Base-by-base conservation (phyloP, 2,888 invertebrate genomes). In the Drosophila hamatofila region DNA sequence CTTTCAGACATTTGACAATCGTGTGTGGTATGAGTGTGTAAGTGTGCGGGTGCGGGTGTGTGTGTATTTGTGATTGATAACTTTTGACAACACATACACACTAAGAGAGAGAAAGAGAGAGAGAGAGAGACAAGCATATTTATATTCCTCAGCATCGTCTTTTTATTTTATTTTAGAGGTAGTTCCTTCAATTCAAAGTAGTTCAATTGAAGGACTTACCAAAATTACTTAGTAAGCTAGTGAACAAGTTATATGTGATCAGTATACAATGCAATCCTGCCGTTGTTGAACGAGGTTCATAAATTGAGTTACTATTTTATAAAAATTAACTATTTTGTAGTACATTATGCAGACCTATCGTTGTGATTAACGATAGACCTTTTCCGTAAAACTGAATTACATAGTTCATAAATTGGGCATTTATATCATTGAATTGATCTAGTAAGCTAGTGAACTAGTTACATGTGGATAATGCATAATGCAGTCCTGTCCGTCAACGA, bases 1-100 rank as follows among this genome's bases (percentile, higher is more conserved):
- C 67, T 76, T 65, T 66, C 67, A 84, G 84, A 78, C 83, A 76
- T 72, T 87, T 89, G 83, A 66, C 85, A 82, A 27, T 35, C 42
- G 14, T 30, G 25, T 54, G 25, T 44, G 59, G 7, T 18, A 37
- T 16, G 30, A 11, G 49, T 37, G 14, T 30, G n/a, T 7, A 30
- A 23, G 23, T 37, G 21, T 39, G 55, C 12, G 7, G n/a, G 16
- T 3, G 37, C 23, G 14, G 30, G 55, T 14, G 9, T 23, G 16
- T 4, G 37, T 55, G 25, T 51, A 23, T 44, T 27, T 27, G 58
- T 68, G 79, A 69, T 76, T 75, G 75, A 76, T 79, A 78, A 61
- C 79, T 69, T 44, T 51, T 18, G 30, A 48, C 46, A 39, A 59
- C 46, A 35, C 21, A 55, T 18, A 52, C 3, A 44, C 6, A 21